phyloP scores from a whole-genome alignment of 2,888 invertebrate species.

The Trypoxylon attenuatum region DNA sequence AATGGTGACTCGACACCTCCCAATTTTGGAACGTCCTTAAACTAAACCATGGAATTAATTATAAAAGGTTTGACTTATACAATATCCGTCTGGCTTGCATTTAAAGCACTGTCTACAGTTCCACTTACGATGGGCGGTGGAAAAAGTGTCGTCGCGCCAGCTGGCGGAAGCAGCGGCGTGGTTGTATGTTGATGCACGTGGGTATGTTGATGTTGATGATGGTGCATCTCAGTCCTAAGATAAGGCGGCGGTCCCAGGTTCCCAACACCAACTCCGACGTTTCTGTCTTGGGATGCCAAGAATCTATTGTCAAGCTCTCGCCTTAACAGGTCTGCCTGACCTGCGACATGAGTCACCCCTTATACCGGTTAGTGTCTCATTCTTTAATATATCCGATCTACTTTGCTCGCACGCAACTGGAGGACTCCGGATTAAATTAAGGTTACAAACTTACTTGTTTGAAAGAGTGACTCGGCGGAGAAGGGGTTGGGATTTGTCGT shows the following conservation, averaged over 20 bases:
- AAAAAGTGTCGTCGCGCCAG: constrained; percentile 76
- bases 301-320: constrained; percentile 94
- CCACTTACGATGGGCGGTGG: constrained; percentile 82
- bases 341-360: constrained; percentile 75
- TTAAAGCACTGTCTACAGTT: no score
- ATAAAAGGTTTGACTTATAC: neutral
- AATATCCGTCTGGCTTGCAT: no score
- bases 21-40: constrained; percentile 92
- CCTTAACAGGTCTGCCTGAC: constrained; percentile 89
- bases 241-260: constrained; percentile 79
- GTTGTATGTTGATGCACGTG: constrained; percentile 92
- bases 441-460: constrained; percentile 82
- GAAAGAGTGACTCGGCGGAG: constrained; percentile 91
- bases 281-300: constrained; percentile 88
- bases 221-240: constrained; percentile 91
- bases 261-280: constrained; percentile 72
- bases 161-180: constrained; percentile 79
- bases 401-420: neutral
- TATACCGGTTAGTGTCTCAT: constrained; percentile 44
- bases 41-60: constrained; percentile 75
- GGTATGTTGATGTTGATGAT: constrained; percentile 94
- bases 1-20: constrained; percentile 86
- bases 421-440: neutral
- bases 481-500: constrained; percentile 86
- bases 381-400: constrained; percentile 2